Percentiles rank a stretch among this genome's conserved stretches.
Evolutionary conservation across 2,797 vertebrate genomes (phyloP).

Genomic region (Eulemur rubriventer): DNA sequence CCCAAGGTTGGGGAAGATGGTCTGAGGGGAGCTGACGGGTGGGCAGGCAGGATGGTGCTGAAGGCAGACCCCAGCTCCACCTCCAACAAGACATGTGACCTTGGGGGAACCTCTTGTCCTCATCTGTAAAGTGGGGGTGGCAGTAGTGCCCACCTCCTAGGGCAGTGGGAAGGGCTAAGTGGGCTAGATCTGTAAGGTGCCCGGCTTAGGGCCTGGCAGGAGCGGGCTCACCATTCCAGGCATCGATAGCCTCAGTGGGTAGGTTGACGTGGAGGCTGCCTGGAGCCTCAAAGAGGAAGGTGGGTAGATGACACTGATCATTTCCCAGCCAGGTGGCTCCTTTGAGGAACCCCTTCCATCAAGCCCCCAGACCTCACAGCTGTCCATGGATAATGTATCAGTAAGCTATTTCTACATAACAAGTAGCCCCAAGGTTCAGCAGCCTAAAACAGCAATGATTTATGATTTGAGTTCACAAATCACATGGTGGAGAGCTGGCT

Average conservation of each 20-base stretch:
- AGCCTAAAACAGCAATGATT: neutral
- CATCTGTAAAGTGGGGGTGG: neutral
- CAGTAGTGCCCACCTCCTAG: too few relatives aligned
- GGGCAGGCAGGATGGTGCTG: neutral
- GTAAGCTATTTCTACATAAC: neutral
- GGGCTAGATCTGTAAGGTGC: neutral
- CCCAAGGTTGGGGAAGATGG: neutral
- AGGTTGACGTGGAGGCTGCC: neutral
- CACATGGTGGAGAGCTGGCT: neutral
- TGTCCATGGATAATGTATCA: neutral
- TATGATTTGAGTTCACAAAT: neutral
- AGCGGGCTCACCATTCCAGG: accelerated
- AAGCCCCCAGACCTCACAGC: neutral
- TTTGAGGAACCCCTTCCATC: neutral
- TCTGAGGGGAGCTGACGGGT: neutral
- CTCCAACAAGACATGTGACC: neutral
- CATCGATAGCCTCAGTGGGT: accelerated
- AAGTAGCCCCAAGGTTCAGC: neutral
- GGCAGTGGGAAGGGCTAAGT: neutral
- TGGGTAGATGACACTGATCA: neutral
- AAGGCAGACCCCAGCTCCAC: neutral
- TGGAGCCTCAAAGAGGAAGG: neutral
- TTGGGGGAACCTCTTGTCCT: neutral
- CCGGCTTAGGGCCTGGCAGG: neutral
- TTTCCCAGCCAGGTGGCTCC: neutral